Evolutionary conservation across 2,888 invertebrate genomes (phyloP), one percentile per base, ranked within the genome.

Genomic region (Thyatira batis): DNA sequence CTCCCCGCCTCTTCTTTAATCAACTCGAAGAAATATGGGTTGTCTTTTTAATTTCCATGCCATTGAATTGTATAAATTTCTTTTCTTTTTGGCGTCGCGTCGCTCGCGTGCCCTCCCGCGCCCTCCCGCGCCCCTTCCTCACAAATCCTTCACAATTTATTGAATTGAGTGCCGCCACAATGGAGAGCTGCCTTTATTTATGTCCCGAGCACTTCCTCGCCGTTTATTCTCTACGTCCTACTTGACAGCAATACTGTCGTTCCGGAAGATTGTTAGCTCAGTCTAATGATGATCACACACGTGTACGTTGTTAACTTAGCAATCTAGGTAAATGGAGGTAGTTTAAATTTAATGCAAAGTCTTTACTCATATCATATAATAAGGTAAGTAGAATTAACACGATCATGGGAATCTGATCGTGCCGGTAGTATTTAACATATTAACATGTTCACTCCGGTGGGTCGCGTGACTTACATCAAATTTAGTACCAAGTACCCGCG

Each of bases 1-100:
- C 39, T n/a, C 20, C 50, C n/a, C 9, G 43, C 49, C 50, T 52
- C 54, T 28, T 49, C 45, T 59, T 56, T 50, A 43, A 43, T 56
- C 43, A 55, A n/a, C 43, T 45, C 45, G 49, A 50, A 45, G 30
- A 58, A 54, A 49, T 65, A 55, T 65, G 55, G 49, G 39, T 52
- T 61, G 53, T 64, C 56, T 65, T 71, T 71, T 73, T 71, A 63
- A 66, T 64, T 63, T 69, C 55, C 63, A 58, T 56, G 51, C 54
- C 59, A 62, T 61, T 58, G 58, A 61, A 57, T 66, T 63, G 53
- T 58, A 67, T 69, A 60, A 67, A 63, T 64, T n/a, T 8, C 61
- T 62, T 57, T 67, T 51, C 50, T 58, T 61, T 55, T 13, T n/a
- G 1, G 3, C n/a, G 13, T 33, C 13, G 33, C 8, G 17, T 1